Evolutionary conservation across 2,888 invertebrate genomes (phyloP), one percentile per base, ranked within the genome.

Genomic region (Dysmachus trigonus): DNA sequence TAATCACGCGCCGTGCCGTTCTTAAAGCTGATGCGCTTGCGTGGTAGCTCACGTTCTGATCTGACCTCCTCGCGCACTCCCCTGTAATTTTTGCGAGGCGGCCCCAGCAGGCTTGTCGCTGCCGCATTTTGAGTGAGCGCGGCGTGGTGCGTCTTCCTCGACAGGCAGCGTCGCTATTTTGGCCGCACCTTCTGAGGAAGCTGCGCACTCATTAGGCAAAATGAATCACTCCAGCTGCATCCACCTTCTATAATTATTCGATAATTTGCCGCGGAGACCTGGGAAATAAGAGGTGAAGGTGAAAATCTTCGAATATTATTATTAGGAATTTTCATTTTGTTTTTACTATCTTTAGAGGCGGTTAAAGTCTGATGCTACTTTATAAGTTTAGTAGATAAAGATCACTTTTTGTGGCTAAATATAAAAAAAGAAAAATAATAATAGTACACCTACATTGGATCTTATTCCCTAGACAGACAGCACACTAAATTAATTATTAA

Each of bases 131-230:
- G 38, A 41, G 0, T 22, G 38, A 41, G 0, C 13, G 76, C 38
- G 13, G 22, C 22, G 22, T 27, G 62, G 22, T 76, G 76, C 76
- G 35, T 76, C 38, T 76, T 38, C 76, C 6, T 35, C 33, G 38
- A 18, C 38, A 18, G 8, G 8, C 8, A n/a, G 22, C 22, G 10
- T 62, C 62, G 62, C 18, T 62, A 38, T 22, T 38, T 76, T 35
- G 31, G 38, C 76, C 76, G 22, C 76, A 76, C 76, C 76, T 76
- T 76, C 76, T 22, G 18, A 76, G 76, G 76, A 76, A 76, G 33
- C 38, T 76, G 35, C 38, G n/a, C 38, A 76, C 33, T 31, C 38
- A 76, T 76, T 76, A 33, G 15, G 2, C 31, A 35, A 76, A 35
- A 35, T 76, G 76, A 76, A 76, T 76, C 76, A 76, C 18, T 33